These are phyloP conservation scores for Eilema caniola DNA, from an alignment of 2,888 invertebrate species.

Conservation along the genomic window DNA sequence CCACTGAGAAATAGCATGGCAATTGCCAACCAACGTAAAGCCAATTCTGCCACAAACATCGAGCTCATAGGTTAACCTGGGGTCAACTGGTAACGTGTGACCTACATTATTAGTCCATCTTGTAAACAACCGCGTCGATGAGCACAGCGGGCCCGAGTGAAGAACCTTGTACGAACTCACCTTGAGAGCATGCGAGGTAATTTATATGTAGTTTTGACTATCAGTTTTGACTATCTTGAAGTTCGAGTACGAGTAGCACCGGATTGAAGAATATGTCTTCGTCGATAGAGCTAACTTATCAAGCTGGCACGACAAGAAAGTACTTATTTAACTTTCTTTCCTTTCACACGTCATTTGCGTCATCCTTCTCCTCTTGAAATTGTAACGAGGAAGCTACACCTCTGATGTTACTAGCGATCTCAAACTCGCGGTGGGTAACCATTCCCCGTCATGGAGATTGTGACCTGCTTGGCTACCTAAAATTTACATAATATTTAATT, in stretches of 20 bases:
- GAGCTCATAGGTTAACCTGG: conserved; percentile 2
- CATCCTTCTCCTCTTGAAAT: neutral
- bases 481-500: neutral
- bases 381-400: neutral
- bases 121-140: neutral
- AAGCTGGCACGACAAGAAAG: neutral
- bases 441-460: neutral
- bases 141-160: neutral
- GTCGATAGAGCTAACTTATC: too few species aligned
- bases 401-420: neutral
- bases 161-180: conserved; percentile 4
- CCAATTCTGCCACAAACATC: neutral
- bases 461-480: neutral
- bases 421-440: neutral
- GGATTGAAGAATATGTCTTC: neutral
- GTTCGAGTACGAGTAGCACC: neutral
- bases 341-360: neutral
- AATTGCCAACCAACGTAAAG: neutral
- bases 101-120: neutral
- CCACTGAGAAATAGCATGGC: neutral
- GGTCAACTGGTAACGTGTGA: neutral
- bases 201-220: conserved; percentile 10
- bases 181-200: conserved; percentile 22
- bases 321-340: neutral
- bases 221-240: conserved; percentile 4